Percentiles rank a stretch among this genome's conserved stretches.
Evolutionary conservation across 2,797 vertebrate species (phyloP).

Genomic region (Vireo griseus): DNA sequence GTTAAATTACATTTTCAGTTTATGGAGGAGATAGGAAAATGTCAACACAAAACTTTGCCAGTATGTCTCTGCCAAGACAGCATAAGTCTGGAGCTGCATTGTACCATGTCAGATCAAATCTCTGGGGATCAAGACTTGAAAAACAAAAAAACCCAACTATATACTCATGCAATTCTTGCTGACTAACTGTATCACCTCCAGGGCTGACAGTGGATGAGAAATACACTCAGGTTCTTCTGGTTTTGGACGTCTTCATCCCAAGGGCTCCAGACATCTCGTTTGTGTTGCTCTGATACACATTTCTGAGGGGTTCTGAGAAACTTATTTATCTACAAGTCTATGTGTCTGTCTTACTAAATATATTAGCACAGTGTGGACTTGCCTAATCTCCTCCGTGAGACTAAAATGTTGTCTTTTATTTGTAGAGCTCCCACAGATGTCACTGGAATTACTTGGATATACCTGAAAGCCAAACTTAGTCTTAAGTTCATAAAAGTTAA

Average conservation of each 20-base stretch:
- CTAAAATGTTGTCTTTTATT: neutral
- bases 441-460: neutral
- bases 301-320: neutral
- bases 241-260: neutral
- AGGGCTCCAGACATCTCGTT: neutral
- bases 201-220: accelerated
- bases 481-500: neutral
- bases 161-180: neutral
- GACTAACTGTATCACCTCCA: neutral
- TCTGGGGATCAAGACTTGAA: neutral
- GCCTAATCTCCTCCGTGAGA: neutral
- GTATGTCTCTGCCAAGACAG: neutral
- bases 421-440: neutral
- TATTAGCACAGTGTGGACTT: neutral
- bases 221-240: neutral
- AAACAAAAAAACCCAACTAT: neutral
- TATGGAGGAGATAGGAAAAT: neutral
- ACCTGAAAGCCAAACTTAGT: neutral
- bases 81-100: neutral
- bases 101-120: neutral
- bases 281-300: neutral
- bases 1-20: neutral
- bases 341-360: neutral
- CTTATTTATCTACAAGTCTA: neutral
- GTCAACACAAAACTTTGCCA: neutral